phyloP scores from a whole-genome alignment of 2,797 vertebrate species.

The Caiman crocodilus region DNA sequence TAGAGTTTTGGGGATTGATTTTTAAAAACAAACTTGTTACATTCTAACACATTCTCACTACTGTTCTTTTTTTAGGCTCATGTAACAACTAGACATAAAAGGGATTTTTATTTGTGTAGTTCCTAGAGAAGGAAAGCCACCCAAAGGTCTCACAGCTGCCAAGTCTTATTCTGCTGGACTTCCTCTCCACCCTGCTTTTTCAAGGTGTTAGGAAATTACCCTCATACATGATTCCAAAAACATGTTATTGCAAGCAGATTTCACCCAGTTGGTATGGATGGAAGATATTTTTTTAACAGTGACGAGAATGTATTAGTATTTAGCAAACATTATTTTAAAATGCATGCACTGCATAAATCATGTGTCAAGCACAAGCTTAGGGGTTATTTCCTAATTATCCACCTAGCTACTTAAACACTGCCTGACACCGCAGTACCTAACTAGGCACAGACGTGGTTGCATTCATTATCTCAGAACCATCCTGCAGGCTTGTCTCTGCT shows the following conservation, averaged over 20 bases:
- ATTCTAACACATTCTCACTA: too few relatives aligned
- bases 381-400: background rate
- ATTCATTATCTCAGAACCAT: background rate
- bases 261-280: accelerated
- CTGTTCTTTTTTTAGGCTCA: background rate
- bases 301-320: background rate
- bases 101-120: background rate
- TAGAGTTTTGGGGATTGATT: too few relatives aligned
- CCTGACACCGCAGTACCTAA: background rate
- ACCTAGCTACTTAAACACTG: background rate
- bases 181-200: accelerated
- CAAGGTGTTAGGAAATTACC: background rate
- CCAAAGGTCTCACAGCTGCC: accelerated
- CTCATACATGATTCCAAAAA: accelerated
- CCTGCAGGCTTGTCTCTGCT: background rate
- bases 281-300: background rate
- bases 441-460: background rate
- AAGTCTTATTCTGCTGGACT: background rate
- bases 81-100: accelerated
- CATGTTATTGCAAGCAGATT: accelerated
- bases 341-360: background rate
- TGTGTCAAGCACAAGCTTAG: background rate
- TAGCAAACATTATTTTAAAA: too few relatives aligned
- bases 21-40: too few relatives aligned
- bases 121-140: background rate